Evolutionary conservation across 2,113 vertebrate species (phyloP).

Genomic region (Gallinago media): DNA sequence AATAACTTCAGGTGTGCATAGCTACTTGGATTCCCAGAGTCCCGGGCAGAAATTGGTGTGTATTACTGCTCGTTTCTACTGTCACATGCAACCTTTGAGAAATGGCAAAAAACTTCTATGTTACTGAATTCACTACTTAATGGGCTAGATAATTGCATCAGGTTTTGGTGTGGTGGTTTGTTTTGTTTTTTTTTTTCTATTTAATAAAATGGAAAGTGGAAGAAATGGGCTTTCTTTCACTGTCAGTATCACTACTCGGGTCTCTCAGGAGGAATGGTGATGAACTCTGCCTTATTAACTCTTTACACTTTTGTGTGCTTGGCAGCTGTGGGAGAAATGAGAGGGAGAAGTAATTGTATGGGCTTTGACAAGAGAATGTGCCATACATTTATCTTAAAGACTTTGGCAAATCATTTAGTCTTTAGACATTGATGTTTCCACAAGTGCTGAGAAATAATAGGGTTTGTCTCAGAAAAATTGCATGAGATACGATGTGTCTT

Average conservation of each 20-base stretch:
- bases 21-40: background rate
- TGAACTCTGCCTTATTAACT: background rate
- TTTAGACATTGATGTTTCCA: background rate
- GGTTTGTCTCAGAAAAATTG: background rate
- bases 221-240: background rate
- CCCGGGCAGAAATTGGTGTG: background rate
- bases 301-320: rapidly evolving
- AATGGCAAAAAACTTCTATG: background rate
- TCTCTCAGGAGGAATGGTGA: rapidly evolving
- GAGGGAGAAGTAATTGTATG: background rate
- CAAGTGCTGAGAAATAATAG: background rate
- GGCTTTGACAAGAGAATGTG: background rate
- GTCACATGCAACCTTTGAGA: background rate
- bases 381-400: background rate
- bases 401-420: background rate
- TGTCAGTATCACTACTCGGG: background rate
- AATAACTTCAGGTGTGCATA: background rate
- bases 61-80: background rate
- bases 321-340: background rate
- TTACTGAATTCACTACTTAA: background rate
- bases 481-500: background rate
- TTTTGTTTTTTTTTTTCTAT: background rate
- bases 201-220: background rate
- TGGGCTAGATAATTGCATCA: background rate
- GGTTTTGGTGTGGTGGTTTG: background rate